Evolutionary conservation across 2,113 vertebrate genomes (phyloP), one percentile per base, ranked within the genome.

Genomic region (Cacatua alba): DNA sequence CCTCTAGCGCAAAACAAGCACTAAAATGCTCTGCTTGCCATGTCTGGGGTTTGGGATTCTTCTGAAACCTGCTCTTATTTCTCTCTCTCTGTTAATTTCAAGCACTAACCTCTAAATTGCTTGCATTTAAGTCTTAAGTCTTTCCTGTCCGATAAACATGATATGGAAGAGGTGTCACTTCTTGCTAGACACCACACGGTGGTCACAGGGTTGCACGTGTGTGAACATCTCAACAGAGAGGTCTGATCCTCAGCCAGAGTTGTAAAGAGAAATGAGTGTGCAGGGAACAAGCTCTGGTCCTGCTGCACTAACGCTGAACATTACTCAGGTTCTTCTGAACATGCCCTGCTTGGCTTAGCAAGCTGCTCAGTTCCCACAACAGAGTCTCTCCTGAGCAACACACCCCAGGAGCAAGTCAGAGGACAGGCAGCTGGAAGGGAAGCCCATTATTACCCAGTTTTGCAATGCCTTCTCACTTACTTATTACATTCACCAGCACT

Each of bases 141-240:
- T 39, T 78, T 74, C 70, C 53, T 0, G 0, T 87, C 35, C 83
- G 62, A 44, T 62, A 81, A 82, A 79, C 29, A 65, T 29, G 79
- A 46, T 11, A 20, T 33, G 12, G 35, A 84, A 53, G 26, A 59
- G 29, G 51, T 0, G 3, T 35, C 17, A 3, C 51, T 71, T 91
- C 43, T 71, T 78, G 59, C 62, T 57, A 64, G 53, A 72, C 28
- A 43, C 24, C 49, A 57, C 44, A 6, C 1, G 8, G 24, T 9
- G 23, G 33, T 48, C n/a, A 19, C 1, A 2, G 63, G 37, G 23
- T 37, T 69, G 70, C 44, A 41, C 3, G 0, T 11, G 7, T 7
- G 25, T 49, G 75, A 20, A 46, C 31, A 65, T 44, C 69, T 77
- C 48, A 72, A 9, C 24, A 44, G 49, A 8, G 17, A 80, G 25